Evolutionary conservation across 2,888 invertebrate species (phyloP), one percentile per base, ranked within the genome.

Genomic region (Phrixothrix hirtus): DNA sequence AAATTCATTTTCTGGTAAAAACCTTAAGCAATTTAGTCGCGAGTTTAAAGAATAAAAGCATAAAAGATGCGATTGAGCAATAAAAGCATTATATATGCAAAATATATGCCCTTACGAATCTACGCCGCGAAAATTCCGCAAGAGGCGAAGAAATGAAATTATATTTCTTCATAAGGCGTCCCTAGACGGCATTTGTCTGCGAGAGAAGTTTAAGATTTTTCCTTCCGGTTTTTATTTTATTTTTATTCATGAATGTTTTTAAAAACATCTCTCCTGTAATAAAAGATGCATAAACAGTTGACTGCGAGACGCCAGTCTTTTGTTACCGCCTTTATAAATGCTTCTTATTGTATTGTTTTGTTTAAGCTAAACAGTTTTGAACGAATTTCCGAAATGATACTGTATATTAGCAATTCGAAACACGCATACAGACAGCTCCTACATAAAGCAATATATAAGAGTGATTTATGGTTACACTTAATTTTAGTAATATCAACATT

Each of bases 151-250:
- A 66, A 68, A 69, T 68, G 66, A 67, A 70, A 69, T 70, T 68
- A 70, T 66, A 68, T 68, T 69, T 68, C 65, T 66, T 68, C 67
- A 67, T 69, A 67, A 69, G 62, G 61, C 62, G 60, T 69, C 70
- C 67, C 70, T 59, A 54, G 68, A 60, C 66, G 64, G 61, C 59
- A 69, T 68, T 70, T 70, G 67, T 68, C 65, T 62, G 64, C 57
- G 48, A 52, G 63, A 63, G 54, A 61, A 66, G 59, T 67, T 65
- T 59, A 63, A 64, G 65, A 66, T 67, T 68, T 64, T 63, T 65
- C 62, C 58, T 65, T 62, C 63, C 62, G 58, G 60, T 57, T 64
- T 68, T 67, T 69, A 68, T 68, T 64, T 60, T 63, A 60, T 65
- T 67, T 69, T 69, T 70, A 69, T 68, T 69, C 70, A 70, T 70